Evolutionary conservation across 2,888 invertebrate genomes (phyloP).

Genomic region (Dendrolimus pini): DNA sequence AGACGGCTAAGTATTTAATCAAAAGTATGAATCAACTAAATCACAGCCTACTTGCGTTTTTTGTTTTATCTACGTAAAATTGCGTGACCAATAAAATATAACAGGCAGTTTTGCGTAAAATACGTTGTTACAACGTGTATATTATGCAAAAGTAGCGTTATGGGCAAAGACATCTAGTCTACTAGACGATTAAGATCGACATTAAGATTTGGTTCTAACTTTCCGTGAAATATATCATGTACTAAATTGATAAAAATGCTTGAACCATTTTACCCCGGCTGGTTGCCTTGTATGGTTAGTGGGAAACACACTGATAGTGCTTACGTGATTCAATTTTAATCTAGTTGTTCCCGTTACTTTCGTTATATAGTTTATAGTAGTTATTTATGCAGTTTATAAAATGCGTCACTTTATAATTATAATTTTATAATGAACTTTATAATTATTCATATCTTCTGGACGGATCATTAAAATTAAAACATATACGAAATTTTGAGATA

Average conservation of each 20-base stretch:
- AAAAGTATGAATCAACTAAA: not conserved
- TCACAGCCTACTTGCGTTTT: not conserved
- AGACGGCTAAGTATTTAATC: not conserved
- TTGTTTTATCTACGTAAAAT: slow-evolving; percentile 1
- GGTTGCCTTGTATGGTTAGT: not conserved
- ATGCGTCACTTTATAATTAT: too few species aligned
- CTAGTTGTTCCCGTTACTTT: too few species aligned
- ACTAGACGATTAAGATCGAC: slow-evolving; percentile 27
- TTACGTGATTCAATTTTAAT: not conserved
- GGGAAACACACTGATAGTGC: not conserved
- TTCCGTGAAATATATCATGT: slow-evolving; percentile 11
- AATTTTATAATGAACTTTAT: too few species aligned
- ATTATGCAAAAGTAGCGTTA: slow-evolving; percentile 24
- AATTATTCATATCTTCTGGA: too few species aligned
- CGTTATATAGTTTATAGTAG: too few species aligned
- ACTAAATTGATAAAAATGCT: slow-evolving; percentile 1
- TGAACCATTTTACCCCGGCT: not conserved
- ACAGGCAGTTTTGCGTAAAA: slow-evolving; percentile 7
- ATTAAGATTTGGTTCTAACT: slow-evolving; percentile 30
- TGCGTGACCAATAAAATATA: slow-evolving; percentile 10
- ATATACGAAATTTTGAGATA: too few species aligned
- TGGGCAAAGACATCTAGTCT: slow-evolving; percentile 20
- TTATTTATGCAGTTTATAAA: too few species aligned
- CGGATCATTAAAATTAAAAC: too few species aligned
- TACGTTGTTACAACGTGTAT: slow-evolving; percentile 15